Evolutionary conservation across 2,113 vertebrate genomes (phyloP).

Genomic region (Apus apus): DNA sequence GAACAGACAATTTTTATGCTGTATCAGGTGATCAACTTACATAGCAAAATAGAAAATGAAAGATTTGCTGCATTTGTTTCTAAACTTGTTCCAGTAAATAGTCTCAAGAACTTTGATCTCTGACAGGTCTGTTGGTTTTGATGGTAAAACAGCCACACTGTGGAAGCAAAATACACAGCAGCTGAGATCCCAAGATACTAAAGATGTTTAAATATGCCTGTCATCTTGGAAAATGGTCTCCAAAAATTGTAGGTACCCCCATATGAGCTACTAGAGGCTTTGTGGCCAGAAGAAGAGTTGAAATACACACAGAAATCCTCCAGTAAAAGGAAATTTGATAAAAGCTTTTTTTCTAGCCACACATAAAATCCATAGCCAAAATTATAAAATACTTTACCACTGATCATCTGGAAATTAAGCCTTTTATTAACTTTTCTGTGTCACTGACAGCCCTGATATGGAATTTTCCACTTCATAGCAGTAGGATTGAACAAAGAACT

Average conservation of each 20-base stretch:
- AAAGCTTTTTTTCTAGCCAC: not conserved
- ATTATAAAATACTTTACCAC: not conserved
- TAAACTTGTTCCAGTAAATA: not conserved
- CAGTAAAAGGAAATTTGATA: not conserved
- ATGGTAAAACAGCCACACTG: not conserved
- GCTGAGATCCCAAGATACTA: not conserved
- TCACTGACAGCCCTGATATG: not conserved
- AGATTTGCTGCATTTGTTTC: not conserved
- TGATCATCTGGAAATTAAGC: not conserved
- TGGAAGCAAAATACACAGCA: not conserved
- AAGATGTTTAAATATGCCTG: not conserved
- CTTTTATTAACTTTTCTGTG: not conserved
- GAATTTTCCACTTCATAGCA: conserved; percentile 13
- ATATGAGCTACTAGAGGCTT: not conserved
- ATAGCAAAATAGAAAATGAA: not conserved
- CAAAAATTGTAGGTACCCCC: not conserved
- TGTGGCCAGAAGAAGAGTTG: not conserved
- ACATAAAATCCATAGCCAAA: not conserved
- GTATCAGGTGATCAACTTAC: not conserved
- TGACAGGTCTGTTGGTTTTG: not conserved
- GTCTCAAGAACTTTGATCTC: not conserved
- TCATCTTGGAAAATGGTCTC: not conserved
- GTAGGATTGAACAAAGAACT: not conserved
- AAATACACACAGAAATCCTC: not conserved
- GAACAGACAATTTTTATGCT: not conserved